Evolutionary conservation across 1,140 invertebrate genomes (phyloP), one percentile per base, ranked within the genome.

Genomic region (Drosophila repleta): DNA sequence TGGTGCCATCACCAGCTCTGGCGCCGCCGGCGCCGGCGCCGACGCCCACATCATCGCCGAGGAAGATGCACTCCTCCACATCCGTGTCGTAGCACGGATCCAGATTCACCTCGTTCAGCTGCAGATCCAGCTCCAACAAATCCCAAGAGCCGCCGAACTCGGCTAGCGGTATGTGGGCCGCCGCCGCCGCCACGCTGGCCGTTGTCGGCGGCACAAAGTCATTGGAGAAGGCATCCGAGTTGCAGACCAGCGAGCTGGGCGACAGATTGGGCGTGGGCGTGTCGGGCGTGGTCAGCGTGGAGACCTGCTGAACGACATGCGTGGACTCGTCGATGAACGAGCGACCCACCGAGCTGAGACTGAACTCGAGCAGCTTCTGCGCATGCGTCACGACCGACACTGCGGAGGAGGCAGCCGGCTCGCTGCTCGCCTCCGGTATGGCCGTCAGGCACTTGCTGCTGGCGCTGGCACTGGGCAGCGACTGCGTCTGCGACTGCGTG

Each of bases 251-350:
- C 17, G 93, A 93, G 46, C 92, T 93, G 56, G 93, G 93, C 6
- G 93, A 94, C 3, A 94, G 91, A 75, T 94, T 94, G 15, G 93
- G 93, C 18, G 90, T 91, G 35, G 94, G 94, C 1, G 94, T 94
- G 72, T 94, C 94, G 6, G 94, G 94, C 8, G 94, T 94, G 35
- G 93, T 93, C 35, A 92, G 70, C 6, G 32, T 11, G 32, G 91
- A 91, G n/a, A 70, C 63, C 67, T 91, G 76, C n/a, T 77, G 74
- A 1, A 57, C 72, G 21, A 53, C 66, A 15, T 51, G 71, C 13
- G 39, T 45, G 5, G 76, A 73, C 53, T 92, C 91, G 39, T 92
- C 91, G 29, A 92, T 91, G 35, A 92, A 92, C 1, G 90, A 91
- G 0, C 91, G 79, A 13, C 91, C 91, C 69, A 92, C 91, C 3